These are phyloP conservation scores for Sphaerophoria taeniata DNA, from an alignment of 2,888 invertebrate genomes.

Conservation along the genomic window DNA sequence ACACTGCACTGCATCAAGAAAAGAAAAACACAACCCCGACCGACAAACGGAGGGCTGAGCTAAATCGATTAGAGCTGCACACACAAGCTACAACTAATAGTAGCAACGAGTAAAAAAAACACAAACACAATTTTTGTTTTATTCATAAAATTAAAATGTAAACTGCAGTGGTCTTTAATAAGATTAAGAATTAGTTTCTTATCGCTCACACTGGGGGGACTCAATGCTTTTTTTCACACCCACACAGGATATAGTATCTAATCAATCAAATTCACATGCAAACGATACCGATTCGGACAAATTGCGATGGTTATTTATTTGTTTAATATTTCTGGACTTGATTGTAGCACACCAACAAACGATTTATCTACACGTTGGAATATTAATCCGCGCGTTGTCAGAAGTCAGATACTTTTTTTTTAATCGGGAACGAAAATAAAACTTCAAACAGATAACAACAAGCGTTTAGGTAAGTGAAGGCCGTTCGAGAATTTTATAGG, in stretches of 20 bases:
- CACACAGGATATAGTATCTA: constrained; percentile 7
- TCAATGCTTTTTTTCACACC: constrained; percentile 8
- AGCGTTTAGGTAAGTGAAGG: constrained; percentile 67
- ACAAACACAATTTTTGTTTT: constrained; percentile 16
- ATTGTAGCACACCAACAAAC: neutral
- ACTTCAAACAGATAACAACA: constrained; percentile 65
- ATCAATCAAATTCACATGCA: constrained; percentile 34
- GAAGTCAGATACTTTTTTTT: constrained; percentile 37
- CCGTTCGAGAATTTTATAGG: constrained; percentile 23
- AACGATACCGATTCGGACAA: neutral
- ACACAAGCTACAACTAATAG: neutral
- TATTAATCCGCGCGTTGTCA: constrained; percentile 51
- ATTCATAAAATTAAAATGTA: constrained; percentile 16
- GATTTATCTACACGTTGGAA: neutral
- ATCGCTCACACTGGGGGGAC: constrained; percentile 36
- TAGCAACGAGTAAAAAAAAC: neutral
- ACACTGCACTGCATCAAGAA: constrained; percentile 39
- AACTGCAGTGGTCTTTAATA: constrained; percentile 7
- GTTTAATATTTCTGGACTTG: too few species aligned
- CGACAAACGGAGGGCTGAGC: constrained; percentile 33
- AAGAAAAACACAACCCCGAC: constrained; percentile 35
- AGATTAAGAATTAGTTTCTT: constrained; percentile 37
- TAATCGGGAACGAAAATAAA: constrained; percentile 57
- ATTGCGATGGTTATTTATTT: constrained; percentile 34
- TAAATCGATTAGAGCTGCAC: constrained; percentile 68